Conservation (phyloP, 92 coral and sea anemone species). For the Parazoanthus darwini region DNA sequence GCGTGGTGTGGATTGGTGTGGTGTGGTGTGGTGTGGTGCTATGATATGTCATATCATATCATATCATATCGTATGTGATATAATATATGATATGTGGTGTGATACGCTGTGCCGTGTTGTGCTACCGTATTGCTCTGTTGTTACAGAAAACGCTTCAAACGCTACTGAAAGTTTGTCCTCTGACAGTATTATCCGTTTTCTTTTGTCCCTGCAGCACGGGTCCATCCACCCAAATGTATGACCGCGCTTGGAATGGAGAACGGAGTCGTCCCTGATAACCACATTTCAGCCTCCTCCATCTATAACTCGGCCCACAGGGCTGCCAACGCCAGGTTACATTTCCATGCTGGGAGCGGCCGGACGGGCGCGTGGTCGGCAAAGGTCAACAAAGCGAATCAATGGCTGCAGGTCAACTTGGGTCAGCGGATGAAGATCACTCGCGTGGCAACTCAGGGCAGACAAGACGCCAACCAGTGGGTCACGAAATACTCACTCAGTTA, state of each 20-base stretch:
- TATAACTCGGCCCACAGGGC: neutral
- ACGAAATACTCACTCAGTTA: neutral
- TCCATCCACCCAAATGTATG: constrained; percentile 13
- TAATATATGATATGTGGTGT: neutral
- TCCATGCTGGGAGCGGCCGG: constrained; percentile 12
- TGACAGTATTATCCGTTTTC: neutral
- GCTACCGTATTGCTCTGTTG: neutral
- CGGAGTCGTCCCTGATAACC: neutral
- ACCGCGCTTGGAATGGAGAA: constrained; percentile 14
- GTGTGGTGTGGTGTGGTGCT: neutral
- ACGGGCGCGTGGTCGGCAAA: constrained; percentile 14
- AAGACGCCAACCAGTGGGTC: constrained; percentile 11
- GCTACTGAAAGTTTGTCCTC: too few species aligned
- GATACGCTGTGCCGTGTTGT: neutral
- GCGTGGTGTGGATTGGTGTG: too few species aligned
- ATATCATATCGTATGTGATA: too few species aligned
- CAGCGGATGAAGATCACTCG: constrained; percentile 25
- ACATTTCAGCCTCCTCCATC: constrained; percentile 8
- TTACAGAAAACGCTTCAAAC: too few species aligned
- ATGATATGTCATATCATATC: neutral
- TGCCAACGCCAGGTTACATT: constrained; percentile 19
- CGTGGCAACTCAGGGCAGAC: constrained; percentile 18
- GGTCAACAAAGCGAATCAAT: neutral
- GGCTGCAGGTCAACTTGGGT: constrained; percentile 20
- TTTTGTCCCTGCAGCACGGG: neutral